Percentiles rank a stretch among this genome's conserved stretches.
phyloP scores from a whole-genome alignment of 1,140 invertebrate species.

The Drosophila simulans region DNA sequence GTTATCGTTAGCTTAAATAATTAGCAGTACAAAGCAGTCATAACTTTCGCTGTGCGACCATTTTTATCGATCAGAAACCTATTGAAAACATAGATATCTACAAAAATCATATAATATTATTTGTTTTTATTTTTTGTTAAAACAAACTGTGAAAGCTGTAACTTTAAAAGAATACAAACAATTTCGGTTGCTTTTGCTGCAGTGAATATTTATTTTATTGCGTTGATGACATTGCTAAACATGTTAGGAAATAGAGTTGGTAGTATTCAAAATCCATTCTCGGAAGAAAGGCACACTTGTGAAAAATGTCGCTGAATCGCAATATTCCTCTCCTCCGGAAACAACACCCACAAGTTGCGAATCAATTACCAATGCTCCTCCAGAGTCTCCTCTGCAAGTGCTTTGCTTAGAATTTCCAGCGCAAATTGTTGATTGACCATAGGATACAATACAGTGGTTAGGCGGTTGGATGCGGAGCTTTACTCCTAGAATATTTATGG shows the following conservation, averaged over 20 bases:
- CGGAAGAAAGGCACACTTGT: neutral
- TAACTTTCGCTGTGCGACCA: too few species aligned
- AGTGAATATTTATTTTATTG: neutral
- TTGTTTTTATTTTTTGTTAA: too few species aligned
- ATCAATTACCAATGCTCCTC: conserved; percentile 4
- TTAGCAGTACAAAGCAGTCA: too few species aligned
- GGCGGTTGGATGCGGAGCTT: neutral
- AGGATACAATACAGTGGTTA: too few species aligned
- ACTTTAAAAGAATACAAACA: too few species aligned
- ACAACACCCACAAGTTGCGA: neutral
- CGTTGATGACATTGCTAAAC: neutral
- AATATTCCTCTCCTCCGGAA: neutral
- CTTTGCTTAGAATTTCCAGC: neutral
- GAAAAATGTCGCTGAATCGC: neutral
- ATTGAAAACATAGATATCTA: too few species aligned
- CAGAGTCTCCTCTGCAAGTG: neutral
- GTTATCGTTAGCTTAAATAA: too few species aligned
- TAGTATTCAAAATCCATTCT: neutral
- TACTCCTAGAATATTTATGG: neutral
- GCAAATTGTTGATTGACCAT: neutral
- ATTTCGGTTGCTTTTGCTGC: neutral
- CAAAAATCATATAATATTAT: too few species aligned
- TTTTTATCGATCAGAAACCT: too few species aligned
- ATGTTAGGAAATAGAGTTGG: neutral
- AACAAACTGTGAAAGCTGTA: too few species aligned